phyloP scores from a whole-genome alignment of 1,140 invertebrate genomes.

The Drosophila simulans region DNA sequence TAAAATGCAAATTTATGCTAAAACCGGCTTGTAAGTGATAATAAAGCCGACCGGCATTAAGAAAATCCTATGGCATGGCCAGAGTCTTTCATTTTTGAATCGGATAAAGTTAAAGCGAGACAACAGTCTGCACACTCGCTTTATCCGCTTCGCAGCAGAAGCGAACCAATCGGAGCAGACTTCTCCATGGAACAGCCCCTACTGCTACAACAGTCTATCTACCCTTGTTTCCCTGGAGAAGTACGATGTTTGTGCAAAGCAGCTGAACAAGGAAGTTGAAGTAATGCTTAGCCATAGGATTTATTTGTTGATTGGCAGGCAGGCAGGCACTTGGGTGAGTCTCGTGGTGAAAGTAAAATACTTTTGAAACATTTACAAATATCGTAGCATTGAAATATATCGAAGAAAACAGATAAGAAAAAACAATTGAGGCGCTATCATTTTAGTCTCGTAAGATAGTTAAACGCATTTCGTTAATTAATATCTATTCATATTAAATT shows the following conservation, averaged over 20 bases:
- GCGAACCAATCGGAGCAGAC: conserved; percentile 48
- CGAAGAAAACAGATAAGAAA: background rate
- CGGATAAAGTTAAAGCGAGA: conserved; percentile 70
- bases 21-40: conserved; percentile 9
- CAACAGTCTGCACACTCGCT: conserved; percentile 30
- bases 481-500: no score
- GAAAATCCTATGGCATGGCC: conserved; percentile 14
- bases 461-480: no score
- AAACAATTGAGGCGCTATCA: background rate
- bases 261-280: conserved; percentile 30
- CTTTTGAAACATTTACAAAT: background rate
- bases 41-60: conserved; percentile 30
- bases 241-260: conserved; percentile 9
- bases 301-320: conserved; percentile 38
- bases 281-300: conserved; percentile 17
- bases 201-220: conserved; percentile 7
- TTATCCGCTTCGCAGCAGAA: conserved; percentile 44
- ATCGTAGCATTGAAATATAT: background rate
- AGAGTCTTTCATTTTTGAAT: conserved; percentile 61
- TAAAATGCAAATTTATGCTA: conserved; percentile 66
- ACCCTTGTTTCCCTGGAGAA: conserved; percentile 20
- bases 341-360: background rate
- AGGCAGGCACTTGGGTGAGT: conserved; percentile 3
- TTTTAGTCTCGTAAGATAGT: no score
- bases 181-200: conserved; percentile 22